Base-by-base conservation (phyloP, 2,888 invertebrate genomes). In the Drosophila rubida region DNA sequence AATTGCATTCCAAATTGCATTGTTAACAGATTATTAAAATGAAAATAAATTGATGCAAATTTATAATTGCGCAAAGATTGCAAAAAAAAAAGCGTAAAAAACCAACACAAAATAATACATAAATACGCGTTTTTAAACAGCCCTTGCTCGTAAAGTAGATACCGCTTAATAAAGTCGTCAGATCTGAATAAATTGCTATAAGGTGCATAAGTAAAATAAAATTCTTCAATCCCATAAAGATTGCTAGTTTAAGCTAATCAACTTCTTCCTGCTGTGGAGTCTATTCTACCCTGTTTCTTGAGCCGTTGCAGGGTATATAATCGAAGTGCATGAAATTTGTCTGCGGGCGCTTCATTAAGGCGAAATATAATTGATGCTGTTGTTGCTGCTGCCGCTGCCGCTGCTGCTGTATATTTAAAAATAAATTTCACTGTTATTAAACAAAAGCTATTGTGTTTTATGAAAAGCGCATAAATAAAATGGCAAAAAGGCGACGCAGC, bases 391-490 rank as follows among this genome's bases (percentile, higher is more conserved):
- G 65, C 59, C 67, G 62, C 51, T 76, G 55, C 19, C 67, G 62
- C 58, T 74, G 58, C 27, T 58, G 66, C 23, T 59, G 65, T 44
- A 59, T 50, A 55, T 66, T 75, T 65, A 68, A 68, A 70, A 69
- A 76, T 81, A 82, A 80, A 81, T 87, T 78, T 69, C 74, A 73
- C 61, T 74, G 78, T 78, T 86, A 83, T 85, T 83, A 80, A 87
- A 85, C 87, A 84, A 83, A 81, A 86, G 83, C 75, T 78, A 82
- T 82, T 85, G 87, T 88, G 87, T 78, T 87, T 88, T 83, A 75
- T 84, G 85, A 84, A 88, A 80, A 83, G 74, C 80, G 76, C 80
- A 87, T 89, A 88, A 88, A 88, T 83, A 85, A 83, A 86, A 76
- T 64, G 78, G 74, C 76, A 86, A 82, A 86, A 78, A 80, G 78